Conservation (phyloP, 2,797 vertebrate species). For the Muraenolepis orangiensis region DNA sequence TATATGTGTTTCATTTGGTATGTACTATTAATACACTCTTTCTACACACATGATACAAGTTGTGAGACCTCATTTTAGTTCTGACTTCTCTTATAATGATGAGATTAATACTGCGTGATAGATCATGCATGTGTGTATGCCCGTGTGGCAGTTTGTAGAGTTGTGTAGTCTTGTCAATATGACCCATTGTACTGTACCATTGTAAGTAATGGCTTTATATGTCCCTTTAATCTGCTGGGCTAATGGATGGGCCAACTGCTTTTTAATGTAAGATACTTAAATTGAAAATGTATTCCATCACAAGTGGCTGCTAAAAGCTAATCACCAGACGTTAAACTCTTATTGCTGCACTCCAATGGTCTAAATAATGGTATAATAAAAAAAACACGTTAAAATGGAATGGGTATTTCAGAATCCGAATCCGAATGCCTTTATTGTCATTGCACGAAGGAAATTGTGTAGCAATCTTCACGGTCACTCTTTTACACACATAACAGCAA, state of each 20-base stretch:
- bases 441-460: too few relatives aligned
- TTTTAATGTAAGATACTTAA: not conserved
- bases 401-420: too few relatives aligned
- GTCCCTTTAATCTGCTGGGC: not conserved
- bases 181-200: not conserved
- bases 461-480: too few relatives aligned
- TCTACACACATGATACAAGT: not conserved
- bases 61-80: not conserved
- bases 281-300: not conserved
- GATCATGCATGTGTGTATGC: not conserved
- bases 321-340: not conserved
- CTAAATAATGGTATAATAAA: too few relatives aligned
- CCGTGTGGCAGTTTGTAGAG: not conserved
- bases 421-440: too few relatives aligned
- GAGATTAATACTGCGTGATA: not conserved
- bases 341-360: not conserved
- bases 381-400: not conserved
- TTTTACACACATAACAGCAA: too few relatives aligned
- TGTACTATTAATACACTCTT: not conserved
- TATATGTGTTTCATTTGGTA: conserved; percentile 59
- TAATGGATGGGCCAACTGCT: not conserved
- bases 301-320: too few relatives aligned
- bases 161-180: not conserved
- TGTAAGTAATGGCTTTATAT: not conserved
- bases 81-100: not conserved